These are phyloP conservation scores for Crotophaga sulcirostris DNA, from an alignment of 2,113 vertebrate genomes.

Conservation along the genomic window DNA sequence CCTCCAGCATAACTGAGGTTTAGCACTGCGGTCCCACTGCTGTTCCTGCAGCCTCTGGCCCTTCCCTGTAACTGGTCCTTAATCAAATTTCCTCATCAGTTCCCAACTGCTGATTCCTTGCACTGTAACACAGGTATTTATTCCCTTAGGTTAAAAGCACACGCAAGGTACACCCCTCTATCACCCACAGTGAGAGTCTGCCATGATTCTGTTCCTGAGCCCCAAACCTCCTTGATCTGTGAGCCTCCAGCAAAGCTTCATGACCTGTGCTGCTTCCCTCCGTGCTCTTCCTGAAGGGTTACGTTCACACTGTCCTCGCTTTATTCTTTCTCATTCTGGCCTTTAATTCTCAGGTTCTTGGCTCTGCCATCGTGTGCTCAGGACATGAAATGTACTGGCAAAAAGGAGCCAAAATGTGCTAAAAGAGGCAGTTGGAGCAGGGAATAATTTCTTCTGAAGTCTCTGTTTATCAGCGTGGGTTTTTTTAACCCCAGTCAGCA, in stretches of 20 bases:
- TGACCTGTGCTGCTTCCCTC: not conserved
- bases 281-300: not conserved
- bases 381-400: not conserved
- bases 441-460: conserved; percentile 33
- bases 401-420: conserved; percentile 11
- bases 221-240: not conserved
- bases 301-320: not conserved
- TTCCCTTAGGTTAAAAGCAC: not conserved
- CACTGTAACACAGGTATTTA: not conserved
- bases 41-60: not conserved
- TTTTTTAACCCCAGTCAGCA: not conserved
- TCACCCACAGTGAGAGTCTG: not conserved
- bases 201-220: not conserved
- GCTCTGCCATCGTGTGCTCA: not conserved
- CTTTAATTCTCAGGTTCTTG: not conserved
- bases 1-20: not conserved
- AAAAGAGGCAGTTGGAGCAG: conserved; percentile 26
- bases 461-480: not conserved
- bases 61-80: not conserved
- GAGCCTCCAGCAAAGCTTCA: not conserved
- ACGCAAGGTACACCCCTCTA: not conserved
- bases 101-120: not conserved
- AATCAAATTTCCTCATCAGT: too few relatives aligned
- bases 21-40: not conserved
- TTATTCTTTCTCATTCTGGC: not conserved